Evolutionary conservation across 2,113 vertebrate species (phyloP), one percentile per base, ranked within the genome.

Genomic region (Rhipidura dahli): DNA sequence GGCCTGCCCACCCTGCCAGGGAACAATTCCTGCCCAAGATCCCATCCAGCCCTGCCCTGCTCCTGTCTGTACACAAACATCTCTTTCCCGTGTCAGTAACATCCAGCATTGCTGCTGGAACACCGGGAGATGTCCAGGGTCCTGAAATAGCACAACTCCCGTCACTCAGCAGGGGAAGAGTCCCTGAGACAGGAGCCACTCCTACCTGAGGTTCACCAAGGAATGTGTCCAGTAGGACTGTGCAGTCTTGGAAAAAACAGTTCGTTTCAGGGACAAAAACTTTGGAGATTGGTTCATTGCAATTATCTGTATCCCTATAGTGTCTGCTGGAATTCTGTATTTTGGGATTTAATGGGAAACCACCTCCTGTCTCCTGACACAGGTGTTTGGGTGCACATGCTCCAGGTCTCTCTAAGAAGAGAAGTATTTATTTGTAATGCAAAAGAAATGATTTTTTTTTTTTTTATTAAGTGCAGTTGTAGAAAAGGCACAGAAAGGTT

Each of bases 31-130:
- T 40, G 8, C 21, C 22, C 1, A 15, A 19, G 2, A 47, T 83
- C 28, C 26, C 3, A 3, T 47, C 14, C 27, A 10, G 20, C 26
- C 13, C 2, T 2, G 11, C 39, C 30, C 47, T 30, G n/a, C 9
- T 77, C 3, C 60, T 75, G 28, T 39, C 40, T 31, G 8, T 24
- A 2, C 14, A 2, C 3, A 20, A 39, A 14, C 4, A 1, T 1
- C 15, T 50, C 23, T 68, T 18, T 10, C 7, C 7, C 6, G 0
- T 13, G 18, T 30, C 60, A 2, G 10, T 15, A 15, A 7, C 33
- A 2, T 6, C 14, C 14, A 1, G 0, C 14, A 2, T 16, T 21
- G 7, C 28, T 28, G 11, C 18, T 42, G 86, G 60, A 79, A 14
- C 15, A 3, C 40, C 27, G 15, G 71, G 75, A 45, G 40, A 5